These are phyloP conservation scores for Ceuthmochares aereus DNA, from an alignment of 2,113 vertebrate species.

Conservation along the genomic window DNA sequence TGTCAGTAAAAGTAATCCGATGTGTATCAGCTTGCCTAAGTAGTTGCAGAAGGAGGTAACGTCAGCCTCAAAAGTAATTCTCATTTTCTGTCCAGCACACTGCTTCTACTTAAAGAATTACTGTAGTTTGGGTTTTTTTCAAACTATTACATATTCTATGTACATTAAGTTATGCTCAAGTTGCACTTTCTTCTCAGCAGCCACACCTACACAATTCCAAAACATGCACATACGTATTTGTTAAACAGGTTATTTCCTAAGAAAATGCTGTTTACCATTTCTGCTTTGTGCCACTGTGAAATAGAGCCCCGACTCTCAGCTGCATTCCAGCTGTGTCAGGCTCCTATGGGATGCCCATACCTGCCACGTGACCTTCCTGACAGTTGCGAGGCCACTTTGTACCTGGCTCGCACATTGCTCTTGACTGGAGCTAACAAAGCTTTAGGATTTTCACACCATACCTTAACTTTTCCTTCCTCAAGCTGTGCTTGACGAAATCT, in stretches of 20 bases:
- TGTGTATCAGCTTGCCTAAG: rapidly evolving
- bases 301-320: neutral
- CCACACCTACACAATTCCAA: neutral
- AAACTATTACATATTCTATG: neutral
- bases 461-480: conserved; percentile 96
- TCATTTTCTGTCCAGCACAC: neutral
- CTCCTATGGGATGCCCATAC: rapidly evolving
- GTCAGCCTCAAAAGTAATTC: neutral
- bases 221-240: rapidly evolving
- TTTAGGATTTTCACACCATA: conserved; percentile 35
- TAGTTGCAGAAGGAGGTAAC: neutral
- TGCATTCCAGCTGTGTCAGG: too few species aligned
- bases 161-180: neutral
- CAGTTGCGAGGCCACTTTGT: neutral
- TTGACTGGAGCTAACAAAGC: neutral
- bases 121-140: rapidly evolving
- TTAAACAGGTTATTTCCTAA: neutral
- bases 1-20: neutral
- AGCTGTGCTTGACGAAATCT: conserved; percentile 96
- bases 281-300: neutral
- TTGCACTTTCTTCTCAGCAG: neutral
- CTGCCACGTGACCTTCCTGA: rapidly evolving
- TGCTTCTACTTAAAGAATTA: neutral
- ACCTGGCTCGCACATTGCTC: rapidly evolving
- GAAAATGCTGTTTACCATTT: neutral